Evolutionary conservation across 2,113 vertebrate species (phyloP), one percentile per base, ranked within the genome.

Genomic region (Poecilia latipinna): DNA sequence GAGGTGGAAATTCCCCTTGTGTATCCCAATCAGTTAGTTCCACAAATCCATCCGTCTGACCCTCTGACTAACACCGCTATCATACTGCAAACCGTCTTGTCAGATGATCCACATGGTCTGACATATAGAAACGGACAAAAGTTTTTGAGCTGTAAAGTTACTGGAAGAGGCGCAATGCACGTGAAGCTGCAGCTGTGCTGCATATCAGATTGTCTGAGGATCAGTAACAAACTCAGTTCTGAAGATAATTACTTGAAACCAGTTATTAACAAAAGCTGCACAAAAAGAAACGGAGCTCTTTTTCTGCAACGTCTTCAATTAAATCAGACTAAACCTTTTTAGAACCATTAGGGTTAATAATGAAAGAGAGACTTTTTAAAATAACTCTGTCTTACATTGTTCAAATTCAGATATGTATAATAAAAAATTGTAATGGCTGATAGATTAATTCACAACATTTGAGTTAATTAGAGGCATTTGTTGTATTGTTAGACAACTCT

Each of bases 1-100:
- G 76, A 79, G 77, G 81, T 93, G 94, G 93, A 94, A 94, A 94
- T 91, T 93, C 94, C 94, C 94, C 61, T 6, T n/a, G 31, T 75
- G 77, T 66, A 80, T 83, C 17, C 80, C 86, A 87, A 79, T 85
- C 85, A 75, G 17, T 61, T 32, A 88, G 79, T 87, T 86, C 87
- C 89, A 82, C 87, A 78, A 82, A 63, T 76, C 71, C 70, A 57
- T 90, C 76, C 75, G 81, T 80, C 65, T 78, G 79, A 33, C 65
- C 17, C 39, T 35, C 70, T 91, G 91, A 90, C 74, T 92, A 82
- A 91, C 63, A 4, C 22, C 29, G 66, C 63, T 13, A 78, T 79
- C 70, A 77, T 19, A 60, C 77, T 61, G 24, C 33, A 32, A 24
- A 72, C 65, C 65, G 80, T 31, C 4, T 0, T 22, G 79, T 91